Conservation (phyloP, 2,888 invertebrate genomes). For the Ametastegia equiseti region DNA sequence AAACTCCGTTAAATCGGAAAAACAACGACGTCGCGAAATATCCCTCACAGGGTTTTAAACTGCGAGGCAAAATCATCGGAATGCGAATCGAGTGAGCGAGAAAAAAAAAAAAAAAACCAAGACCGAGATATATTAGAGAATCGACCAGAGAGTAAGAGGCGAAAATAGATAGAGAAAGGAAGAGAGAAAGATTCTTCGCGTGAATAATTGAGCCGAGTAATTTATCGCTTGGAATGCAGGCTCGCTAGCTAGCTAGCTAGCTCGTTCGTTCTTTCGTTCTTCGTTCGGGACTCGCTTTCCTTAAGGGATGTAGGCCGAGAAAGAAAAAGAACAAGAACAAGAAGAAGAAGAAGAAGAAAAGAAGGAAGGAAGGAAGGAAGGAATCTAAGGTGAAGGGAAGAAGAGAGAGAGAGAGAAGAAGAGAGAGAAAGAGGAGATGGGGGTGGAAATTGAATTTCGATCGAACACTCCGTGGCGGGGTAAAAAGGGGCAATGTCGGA, state of each 20-base stretch:
- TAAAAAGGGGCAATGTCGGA: constrained; percentile 53
- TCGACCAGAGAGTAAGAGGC: neutral
- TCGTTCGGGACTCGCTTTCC: constrained; percentile 11
- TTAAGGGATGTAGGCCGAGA: constrained; percentile 30
- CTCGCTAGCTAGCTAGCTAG: too few relatives aligned
- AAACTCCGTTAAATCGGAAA: too few relatives aligned
- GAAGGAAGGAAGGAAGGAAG: constrained; percentile 53
- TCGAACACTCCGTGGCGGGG: constrained; percentile 68
- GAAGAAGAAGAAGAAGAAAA: constrained; percentile 55
- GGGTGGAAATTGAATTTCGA: constrained; percentile 75
- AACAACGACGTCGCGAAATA: too few relatives aligned
- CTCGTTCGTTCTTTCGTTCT: too few relatives aligned
- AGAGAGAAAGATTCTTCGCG: constrained; percentile 60
- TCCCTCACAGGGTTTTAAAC: too few relatives aligned
- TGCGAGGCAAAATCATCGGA: too few relatives aligned
- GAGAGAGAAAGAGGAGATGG: constrained; percentile 61
- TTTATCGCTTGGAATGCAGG: constrained; percentile 72
- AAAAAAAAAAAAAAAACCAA: neutral
- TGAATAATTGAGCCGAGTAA: constrained; percentile 74
- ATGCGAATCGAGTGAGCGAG: neutral
- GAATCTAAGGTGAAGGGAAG: constrained; percentile 28
- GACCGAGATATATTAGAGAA: too few relatives aligned
- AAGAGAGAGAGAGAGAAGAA: constrained; percentile 29
- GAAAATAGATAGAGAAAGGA: neutral
- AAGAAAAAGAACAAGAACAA: constrained; percentile 5